These are phyloP conservation scores for Mya arenaria DNA, from an alignment of 1,140 invertebrate genomes.

Conservation along the genomic window DNA sequence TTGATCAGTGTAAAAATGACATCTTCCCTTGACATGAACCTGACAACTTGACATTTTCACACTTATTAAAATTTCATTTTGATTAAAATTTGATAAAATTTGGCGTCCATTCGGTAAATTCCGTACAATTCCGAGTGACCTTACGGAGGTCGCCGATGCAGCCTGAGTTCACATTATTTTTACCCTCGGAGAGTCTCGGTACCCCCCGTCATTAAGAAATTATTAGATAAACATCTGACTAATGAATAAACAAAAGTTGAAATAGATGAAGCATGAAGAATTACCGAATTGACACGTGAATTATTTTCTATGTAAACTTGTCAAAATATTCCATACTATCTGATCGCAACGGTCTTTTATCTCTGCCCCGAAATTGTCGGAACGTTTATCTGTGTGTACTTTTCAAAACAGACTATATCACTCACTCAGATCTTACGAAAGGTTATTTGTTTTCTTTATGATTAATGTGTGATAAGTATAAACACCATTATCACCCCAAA, in stretches of 20 bases:
- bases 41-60: not conserved
- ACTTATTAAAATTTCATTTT: constrained; percentile 2
- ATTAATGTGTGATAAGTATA: no score
- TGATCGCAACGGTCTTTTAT: not conserved
- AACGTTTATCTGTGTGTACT: no score
- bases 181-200: not conserved
- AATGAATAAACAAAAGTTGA: not conserved
- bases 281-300: constrained; percentile 15
- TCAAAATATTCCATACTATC: constrained; percentile 19
- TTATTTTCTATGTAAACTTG: constrained; percentile 40
- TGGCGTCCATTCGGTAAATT: not conserved
- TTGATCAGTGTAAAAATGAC: not conserved
- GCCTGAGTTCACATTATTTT: not conserved
- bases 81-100: not conserved
- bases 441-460: no score
- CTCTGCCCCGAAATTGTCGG: no score
- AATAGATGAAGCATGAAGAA: not conserved
- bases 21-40: not conserved
- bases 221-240: not conserved
- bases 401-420: no score
- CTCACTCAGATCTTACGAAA: no score
- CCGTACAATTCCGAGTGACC: no score
- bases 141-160: not conserved
- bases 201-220: no score
- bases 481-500: no score